Evolutionary conservation across 2,888 invertebrate genomes (phyloP), one percentile per base, ranked within the genome.

Genomic region (Himalopsyche anomala): DNA sequence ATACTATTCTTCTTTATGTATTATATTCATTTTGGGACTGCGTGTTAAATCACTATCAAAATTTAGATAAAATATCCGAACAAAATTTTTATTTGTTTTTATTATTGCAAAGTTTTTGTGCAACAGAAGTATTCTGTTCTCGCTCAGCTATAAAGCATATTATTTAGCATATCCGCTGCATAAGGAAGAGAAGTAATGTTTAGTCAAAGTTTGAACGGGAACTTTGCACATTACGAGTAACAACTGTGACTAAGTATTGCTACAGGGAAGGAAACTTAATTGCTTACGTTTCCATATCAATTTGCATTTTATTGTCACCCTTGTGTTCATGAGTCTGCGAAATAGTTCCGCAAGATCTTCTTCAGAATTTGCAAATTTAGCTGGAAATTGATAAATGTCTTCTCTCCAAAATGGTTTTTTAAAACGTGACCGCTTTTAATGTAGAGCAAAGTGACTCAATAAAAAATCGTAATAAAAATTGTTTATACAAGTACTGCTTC

Each of bases 181-280:
- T 62, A 62, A 62, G 62, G 62, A 62, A 19, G 62, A 62, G 62
- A 62, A 62, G 15, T 62, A 62, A 62, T 62, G 62, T 62, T 62
- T 62, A 62, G 62, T 19, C 62, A 62, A 62, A 62, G 62, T 62
- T 62, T 62, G 62, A 62, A 19, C 62, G 62, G 19, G 19, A 62
- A 62, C 62, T 62, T 62, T 62, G 19, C 62, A 62, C 62, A 62
- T 62, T 62, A 62, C 62, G 62, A 62, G 62, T 62, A 62, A 62
- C 62, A 62, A 62, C 62, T 62, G 62, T 62, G 62, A 62, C 62
- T 62, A 62, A 62, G 62, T 62, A 62, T 62, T 62, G 62, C 62
- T 62, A 28, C 62, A 62, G 62, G 62, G 62, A 62, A 62, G 62
- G 62, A 62, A 62, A 62, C 62, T 62, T 62, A 62, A 62, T 62